Evolutionary conservation across 2,113 vertebrate genomes (phyloP).

Genomic region (Thomomys bottae): DNA sequence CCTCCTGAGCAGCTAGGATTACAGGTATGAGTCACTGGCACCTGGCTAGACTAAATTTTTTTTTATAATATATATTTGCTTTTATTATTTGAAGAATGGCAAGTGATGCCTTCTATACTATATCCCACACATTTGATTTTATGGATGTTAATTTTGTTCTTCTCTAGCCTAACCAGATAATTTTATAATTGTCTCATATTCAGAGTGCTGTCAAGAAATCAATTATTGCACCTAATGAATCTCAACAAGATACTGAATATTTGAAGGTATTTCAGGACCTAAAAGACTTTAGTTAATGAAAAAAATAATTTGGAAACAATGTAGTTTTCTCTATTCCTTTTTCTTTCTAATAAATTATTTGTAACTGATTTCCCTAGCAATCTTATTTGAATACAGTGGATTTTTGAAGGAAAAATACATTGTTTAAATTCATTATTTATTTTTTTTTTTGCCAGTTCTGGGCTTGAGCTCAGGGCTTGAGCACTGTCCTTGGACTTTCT

Average conservation of each 20-base stretch:
- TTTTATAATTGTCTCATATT: conserved; percentile 1
- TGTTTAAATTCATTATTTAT: conserved; percentile 31
- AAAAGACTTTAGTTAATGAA: background rate
- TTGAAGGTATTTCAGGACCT: conserved; percentile 35
- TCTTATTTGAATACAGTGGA: background rate
- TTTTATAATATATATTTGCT: background rate
- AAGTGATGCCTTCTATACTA: background rate
- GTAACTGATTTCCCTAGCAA: background rate
- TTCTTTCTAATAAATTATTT: conserved; percentile 29
- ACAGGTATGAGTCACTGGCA: no score
- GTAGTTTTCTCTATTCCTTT: background rate
- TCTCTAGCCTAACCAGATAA: background rate
- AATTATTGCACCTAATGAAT: conserved; percentile 10
- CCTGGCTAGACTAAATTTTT: no score
- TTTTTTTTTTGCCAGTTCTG: no score
- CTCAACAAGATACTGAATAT: background rate
- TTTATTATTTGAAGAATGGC: background rate
- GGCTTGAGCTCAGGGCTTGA: no score
- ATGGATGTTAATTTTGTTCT: background rate
- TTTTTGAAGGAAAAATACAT: conserved; percentile 16
- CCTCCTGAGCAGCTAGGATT: no score
- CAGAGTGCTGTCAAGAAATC: background rate
- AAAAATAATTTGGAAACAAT: background rate
- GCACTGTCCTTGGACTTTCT: no score
- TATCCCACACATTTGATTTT: background rate